Evolutionary conservation across 2,797 vertebrate species (phyloP).

Genomic region (Hyperoplus immaculatus): DNA sequence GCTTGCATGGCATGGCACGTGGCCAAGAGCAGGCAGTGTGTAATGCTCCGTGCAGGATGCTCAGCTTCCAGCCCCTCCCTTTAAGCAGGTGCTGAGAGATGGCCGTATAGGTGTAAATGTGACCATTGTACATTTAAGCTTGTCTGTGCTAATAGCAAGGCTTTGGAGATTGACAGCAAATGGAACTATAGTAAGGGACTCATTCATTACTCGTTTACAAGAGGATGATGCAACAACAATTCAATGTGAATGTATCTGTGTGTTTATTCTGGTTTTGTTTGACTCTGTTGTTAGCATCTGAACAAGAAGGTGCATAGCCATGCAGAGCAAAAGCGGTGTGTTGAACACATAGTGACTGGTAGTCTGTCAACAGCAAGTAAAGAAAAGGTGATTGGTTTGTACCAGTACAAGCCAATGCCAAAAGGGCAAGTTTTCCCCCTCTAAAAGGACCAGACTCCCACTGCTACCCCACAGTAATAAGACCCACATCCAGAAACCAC

Average conservation of each 20-base stretch:
- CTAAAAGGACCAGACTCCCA: neutral
- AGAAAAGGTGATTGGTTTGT: neutral
- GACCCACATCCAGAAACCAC: conserved; percentile 79
- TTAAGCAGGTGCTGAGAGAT: conserved; percentile 72
- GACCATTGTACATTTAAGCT: conserved; percentile 56
- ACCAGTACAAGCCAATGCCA: neutral
- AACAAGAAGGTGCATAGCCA: neutral
- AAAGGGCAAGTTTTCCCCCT: neutral
- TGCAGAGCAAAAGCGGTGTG: neutral
- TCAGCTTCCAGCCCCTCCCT: conserved; percentile 64
- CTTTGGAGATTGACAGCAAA: conserved; percentile 33
- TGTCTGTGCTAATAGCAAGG: conserved; percentile 50
- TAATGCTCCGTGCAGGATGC: conserved; percentile 47
- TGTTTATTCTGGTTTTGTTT: neutral
- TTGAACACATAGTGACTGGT: neutral
- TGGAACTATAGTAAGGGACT: conserved; percentile 40
- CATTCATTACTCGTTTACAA: conserved; percentile 7
- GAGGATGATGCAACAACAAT: neutral
- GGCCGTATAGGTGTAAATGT: conserved; percentile 62
- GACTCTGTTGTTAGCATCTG: neutral
- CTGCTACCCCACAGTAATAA: conserved; percentile 13
- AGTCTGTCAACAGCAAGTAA: neutral
- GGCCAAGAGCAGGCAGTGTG: conserved; percentile 39
- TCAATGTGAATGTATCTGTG: neutral
- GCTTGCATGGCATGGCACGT: conserved; percentile 26